Percentiles rank a stretch among this genome's conserved stretches.
These are phyloP conservation scores for Holacanthella duospinosa DNA, from an alignment of 2,888 invertebrate species.

Conservation along the genomic window DNA sequence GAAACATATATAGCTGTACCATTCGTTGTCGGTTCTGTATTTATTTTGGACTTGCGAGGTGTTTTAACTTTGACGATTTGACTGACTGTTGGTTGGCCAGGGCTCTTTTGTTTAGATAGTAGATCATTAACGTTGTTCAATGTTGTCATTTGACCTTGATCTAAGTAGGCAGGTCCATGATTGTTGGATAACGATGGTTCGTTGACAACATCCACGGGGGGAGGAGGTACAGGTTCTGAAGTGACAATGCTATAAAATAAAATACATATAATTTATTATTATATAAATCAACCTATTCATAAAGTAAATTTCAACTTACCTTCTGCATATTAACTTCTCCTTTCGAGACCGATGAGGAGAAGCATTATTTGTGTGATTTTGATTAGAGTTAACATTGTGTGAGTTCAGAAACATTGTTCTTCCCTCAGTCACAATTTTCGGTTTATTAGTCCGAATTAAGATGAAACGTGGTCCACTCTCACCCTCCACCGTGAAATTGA, in stretches of 20 bases:
- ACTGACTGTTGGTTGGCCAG: background rate
- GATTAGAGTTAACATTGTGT: background rate
- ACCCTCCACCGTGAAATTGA: slow-evolving; percentile 1
- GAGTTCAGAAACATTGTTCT: background rate
- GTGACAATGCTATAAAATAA: background rate
- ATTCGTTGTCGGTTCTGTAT: background rate
- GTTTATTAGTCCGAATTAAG: background rate
- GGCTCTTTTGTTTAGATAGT: background rate
- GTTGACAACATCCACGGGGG: background rate
- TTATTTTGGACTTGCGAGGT: background rate
- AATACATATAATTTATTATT: background rate
- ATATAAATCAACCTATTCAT: background rate
- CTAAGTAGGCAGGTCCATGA: too few relatives aligned
- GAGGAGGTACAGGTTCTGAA: background rate
- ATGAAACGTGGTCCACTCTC: background rate
- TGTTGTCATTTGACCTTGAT: too few relatives aligned
- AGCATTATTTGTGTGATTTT: background rate
- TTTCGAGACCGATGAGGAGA: background rate
- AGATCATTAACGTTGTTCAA: too few relatives aligned
- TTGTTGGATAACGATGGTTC: background rate
- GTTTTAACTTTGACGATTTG: background rate
- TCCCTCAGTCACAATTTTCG: background rate
- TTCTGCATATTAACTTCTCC: slow-evolving; percentile 2
- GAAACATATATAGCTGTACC: background rate
- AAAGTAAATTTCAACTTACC: background rate